A percentile compares a stretch with the other conserved stretches of the same genome.
Conservation (phyloP, 1,140 invertebrate genomes). For the Lucilia cuprina region DNA sequence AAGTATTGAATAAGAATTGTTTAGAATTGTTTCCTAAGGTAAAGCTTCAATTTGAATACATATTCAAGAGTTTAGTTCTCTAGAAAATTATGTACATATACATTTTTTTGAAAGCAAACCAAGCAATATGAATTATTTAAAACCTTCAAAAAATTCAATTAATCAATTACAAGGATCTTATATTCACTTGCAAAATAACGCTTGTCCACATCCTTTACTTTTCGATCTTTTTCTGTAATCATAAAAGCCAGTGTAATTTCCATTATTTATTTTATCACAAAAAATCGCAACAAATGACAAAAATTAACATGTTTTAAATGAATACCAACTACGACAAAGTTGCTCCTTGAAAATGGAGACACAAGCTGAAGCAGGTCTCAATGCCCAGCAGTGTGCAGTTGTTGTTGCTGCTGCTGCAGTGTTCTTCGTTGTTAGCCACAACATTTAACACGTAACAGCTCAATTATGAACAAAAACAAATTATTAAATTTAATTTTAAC, state of each 20-base stretch:
- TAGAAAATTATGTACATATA: too few relatives aligned
- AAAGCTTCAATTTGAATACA: too few relatives aligned
- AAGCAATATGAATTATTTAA: too few relatives aligned
- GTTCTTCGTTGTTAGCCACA: neutral
- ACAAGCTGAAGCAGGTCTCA: neutral
- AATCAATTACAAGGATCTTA: too few relatives aligned
- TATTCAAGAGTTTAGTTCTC: too few relatives aligned
- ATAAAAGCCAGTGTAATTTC: neutral
- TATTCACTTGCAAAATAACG: too few relatives aligned
- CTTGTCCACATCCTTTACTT: too few relatives aligned
- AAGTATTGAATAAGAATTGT: too few relatives aligned
- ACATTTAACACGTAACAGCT: constrained; percentile 17
- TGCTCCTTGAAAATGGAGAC: neutral
- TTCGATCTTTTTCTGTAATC: too few relatives aligned
- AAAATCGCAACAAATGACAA: neutral
- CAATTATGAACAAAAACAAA: constrained; percentile 12
- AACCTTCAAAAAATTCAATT: too few relatives aligned
- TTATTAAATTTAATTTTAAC: constrained; percentile 16
- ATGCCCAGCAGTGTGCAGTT: neutral
- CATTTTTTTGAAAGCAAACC: too few relatives aligned
- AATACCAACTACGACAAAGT: neutral
- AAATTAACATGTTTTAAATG: constrained; percentile 3
- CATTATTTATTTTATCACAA: neutral
- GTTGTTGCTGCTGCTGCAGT: neutral
- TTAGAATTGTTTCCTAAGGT: too few relatives aligned